phyloP scores from a whole-genome alignment of 2,888 invertebrate genomes.

The Seira sanloemensis region DNA sequence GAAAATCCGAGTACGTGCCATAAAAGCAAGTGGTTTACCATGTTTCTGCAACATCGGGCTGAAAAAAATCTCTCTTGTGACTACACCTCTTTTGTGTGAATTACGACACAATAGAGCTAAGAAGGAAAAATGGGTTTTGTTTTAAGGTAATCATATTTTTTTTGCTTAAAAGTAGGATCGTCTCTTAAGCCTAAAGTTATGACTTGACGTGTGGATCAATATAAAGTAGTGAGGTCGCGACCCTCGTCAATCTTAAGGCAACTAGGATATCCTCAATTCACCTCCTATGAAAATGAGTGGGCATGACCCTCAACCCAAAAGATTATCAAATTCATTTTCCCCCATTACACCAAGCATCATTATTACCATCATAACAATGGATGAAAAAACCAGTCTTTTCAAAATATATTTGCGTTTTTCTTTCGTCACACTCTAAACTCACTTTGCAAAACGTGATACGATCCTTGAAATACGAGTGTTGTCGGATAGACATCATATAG shows the following conservation, averaged over 20 bases:
- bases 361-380: background rate
- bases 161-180: background rate
- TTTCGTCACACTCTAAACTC: conserved; percentile 18
- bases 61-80: conserved; percentile 27
- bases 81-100: background rate
- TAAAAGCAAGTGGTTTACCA: conserved; percentile 16
- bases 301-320: background rate
- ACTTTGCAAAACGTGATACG: conserved; percentile 18
- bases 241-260: background rate
- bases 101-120: background rate
- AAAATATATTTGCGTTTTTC: conserved; percentile 18
- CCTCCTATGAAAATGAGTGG: background rate
- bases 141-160: background rate
- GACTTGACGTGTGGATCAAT: conserved; percentile 11
- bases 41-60: conserved; percentile 19
- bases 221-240: conserved; percentile 22
- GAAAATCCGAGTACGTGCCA: conserved; percentile 39
- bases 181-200: conserved; percentile 16
- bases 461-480: conserved; percentile 19
- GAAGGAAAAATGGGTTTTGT: background rate
- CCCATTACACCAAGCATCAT: background rate
- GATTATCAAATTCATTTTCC: conserved; percentile 5
- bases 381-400: conserved; percentile 51
- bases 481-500: conserved; percentile 23
- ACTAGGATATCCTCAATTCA: conserved; percentile 61